Percentiles rank a stretch among this genome's conserved stretches.
Evolutionary conservation across 2,888 invertebrate genomes (phyloP).

Genomic region (Xestia ashworthii): DNA sequence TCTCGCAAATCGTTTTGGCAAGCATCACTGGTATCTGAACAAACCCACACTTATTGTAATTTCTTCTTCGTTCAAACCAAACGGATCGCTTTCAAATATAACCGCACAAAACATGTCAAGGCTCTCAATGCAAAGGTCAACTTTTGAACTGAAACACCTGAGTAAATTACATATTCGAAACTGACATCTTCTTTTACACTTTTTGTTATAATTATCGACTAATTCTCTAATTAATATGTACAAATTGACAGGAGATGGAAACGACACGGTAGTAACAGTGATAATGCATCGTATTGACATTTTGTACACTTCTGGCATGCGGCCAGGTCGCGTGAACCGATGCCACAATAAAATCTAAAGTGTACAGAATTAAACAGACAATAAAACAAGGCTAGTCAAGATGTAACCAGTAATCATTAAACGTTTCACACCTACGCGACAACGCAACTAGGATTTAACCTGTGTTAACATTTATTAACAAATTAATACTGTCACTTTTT

Average conservation of each 20-base stretch:
- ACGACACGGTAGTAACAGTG: conserved; percentile 76
- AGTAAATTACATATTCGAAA: conserved; percentile 9
- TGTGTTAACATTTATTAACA: conserved; percentile 18
- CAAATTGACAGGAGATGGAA: conserved; percentile 69
- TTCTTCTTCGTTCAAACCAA: conserved; percentile 69
- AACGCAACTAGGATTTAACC: conserved; percentile 20
- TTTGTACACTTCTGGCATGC: conserved; percentile 82
- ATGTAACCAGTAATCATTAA: conserved; percentile 75
- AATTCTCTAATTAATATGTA: conserved; percentile 41
- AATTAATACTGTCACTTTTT: conserved; percentile 6
- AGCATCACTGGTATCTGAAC: conserved; percentile 71
- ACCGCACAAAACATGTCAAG: conserved; percentile 82
- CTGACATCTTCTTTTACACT: background rate
- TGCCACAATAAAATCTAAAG: conserved; percentile 84
- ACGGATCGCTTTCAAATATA: conserved; percentile 74
- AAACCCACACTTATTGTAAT: conserved; percentile 72
- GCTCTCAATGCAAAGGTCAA: conserved; percentile 67
- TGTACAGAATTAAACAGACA: conserved; percentile 83
- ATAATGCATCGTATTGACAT: conserved; percentile 90
- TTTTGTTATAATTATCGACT: conserved; percentile 15
- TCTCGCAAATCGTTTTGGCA: conserved; percentile 78
- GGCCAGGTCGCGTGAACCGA: conserved; percentile 81
- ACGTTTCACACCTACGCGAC: conserved; percentile 53
- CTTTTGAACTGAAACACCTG: conserved; percentile 59
- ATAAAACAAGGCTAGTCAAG: conserved; percentile 75